phyloP scores from a whole-genome alignment of 2,888 invertebrate species.

The Nomada ruficornis region DNA sequence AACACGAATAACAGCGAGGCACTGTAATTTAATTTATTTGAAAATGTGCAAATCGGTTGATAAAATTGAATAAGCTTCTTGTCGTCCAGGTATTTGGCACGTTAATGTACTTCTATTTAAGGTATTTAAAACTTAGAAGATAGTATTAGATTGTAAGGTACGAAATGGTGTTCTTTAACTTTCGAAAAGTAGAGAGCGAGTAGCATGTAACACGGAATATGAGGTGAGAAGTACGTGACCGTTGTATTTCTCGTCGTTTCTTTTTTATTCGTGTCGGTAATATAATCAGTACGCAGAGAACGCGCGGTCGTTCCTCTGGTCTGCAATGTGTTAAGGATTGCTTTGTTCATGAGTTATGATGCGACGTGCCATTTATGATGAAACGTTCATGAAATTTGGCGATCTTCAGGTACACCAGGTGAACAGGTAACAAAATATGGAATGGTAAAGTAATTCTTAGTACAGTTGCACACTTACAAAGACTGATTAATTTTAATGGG shows the following conservation, averaged over 20 bases:
- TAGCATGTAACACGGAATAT: not conserved
- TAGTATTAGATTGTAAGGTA: conserved; percentile 34
- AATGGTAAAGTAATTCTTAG: conserved; percentile 4
- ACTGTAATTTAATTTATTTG: conserved; percentile 5
- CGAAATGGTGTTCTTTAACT: not conserved
- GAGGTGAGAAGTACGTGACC: conserved; percentile 1
- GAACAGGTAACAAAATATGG: not conserved
- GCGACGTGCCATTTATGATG: conserved; percentile 11
- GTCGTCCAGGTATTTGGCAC: conserved; percentile 24
- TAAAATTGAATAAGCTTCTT: conserved; percentile 4
- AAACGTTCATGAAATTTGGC: conserved; percentile 9
- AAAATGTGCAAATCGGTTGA: not conserved
- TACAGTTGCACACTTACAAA: conserved; percentile 9
- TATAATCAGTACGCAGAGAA: conserved; percentile 10
- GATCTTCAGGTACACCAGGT: not conserved
- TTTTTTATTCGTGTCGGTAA: not conserved
- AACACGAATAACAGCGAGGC: not conserved
- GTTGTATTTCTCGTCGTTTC: conserved; percentile 14
- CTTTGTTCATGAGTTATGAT: conserved; percentile 17
- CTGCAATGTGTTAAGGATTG: conserved; percentile 11
- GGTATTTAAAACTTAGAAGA: conserved; percentile 47
- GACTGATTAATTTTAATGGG: conserved; percentile 51
- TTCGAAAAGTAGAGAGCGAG: conserved; percentile 7
- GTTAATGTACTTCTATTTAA: conserved; percentile 38
- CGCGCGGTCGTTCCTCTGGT: not conserved